Base-by-base conservation (phyloP, 2,113 vertebrate species). In the Sterna hirundo region DNA sequence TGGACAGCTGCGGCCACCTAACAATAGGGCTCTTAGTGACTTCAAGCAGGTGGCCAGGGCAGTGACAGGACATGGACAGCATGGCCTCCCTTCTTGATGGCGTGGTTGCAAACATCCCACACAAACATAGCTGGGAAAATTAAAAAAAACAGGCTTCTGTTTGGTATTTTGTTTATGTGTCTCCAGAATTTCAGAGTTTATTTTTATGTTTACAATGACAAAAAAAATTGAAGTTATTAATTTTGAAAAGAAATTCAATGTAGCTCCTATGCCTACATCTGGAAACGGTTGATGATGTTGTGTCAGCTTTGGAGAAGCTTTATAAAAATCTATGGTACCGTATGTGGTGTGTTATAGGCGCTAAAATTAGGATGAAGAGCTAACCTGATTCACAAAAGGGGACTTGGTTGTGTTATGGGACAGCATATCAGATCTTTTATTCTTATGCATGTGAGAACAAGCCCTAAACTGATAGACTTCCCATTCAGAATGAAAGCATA, bases 21-120 rank as follows among this genome's bases (percentile, higher is more conserved):
- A 55, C 57, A 40, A 1, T 1, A 0, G 1, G 44, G 49, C 26
- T 91, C n/a, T 38, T 7, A 4, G 25, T 46, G 65, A 12, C 65
- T 64, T 40, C 2, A 20, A 77, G 80, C 16, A 69, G 68, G 49
- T 16, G n/a, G 42, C 15, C 32, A 70, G 40, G 13, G 44, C 32
- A 57, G 36, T 27, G 46, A 57, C 49, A 49, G 58, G n/a, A 64
- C 52, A 55, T 23, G 20, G 40, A 51, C 3, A 89, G 52, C 27
- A 23, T 10, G 11, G 18, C 14, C 21, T 70, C 10, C 29, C 23
- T 47, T 68, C 47, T 58, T 19, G 5, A 22, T 47, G 38, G 20
- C 12, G 16, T 1, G 1, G 32, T 10, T 74, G 47, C 52, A 75
- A 87, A 46, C 13, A n/a, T 30, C 8, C 22, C 15, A 15, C 21